A percentile compares a stretch with the other conserved stretches of the same genome.
These are phyloP conservation scores for Bilobella aurantiaca DNA, from an alignment of 1,140 invertebrate species.

Conservation along the genomic window DNA sequence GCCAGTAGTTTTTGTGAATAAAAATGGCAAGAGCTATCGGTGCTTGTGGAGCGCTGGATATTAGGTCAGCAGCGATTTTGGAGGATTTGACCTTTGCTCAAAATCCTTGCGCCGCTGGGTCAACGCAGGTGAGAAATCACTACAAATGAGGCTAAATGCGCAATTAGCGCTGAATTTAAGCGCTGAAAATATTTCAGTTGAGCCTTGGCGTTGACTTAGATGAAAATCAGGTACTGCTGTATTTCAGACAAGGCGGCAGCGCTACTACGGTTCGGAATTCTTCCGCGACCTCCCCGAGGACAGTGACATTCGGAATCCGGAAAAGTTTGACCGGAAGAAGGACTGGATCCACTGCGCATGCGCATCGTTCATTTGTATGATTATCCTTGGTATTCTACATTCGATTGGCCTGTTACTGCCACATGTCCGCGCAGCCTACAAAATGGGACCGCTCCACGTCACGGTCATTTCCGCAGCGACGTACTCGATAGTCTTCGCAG, in stretches of 20 bases:
- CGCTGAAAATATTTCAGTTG: background rate
- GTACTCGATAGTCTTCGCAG: constrained; percentile 1
- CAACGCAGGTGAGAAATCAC: background rate
- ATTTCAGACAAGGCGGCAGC: background rate
- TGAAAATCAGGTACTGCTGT: background rate
- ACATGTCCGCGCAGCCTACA: background rate
- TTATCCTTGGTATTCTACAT: constrained; percentile 11
- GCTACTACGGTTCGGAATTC: background rate
- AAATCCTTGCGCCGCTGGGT: background rate
- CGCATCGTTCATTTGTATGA: background rate
- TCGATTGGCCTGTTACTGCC: constrained; percentile 7
- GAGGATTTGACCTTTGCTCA: background rate
- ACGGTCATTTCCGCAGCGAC: constrained; percentile 3
- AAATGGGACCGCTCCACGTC: constrained; percentile 10
- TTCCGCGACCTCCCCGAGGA: background rate
- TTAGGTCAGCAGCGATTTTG: background rate
- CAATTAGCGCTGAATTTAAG: background rate
- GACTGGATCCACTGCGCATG: constrained; percentile 11
- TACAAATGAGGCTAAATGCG: too few relatives aligned
- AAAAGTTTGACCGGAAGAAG: constrained; percentile 2
- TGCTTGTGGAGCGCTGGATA: background rate
- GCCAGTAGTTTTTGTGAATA: background rate
- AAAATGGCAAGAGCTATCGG: background rate
- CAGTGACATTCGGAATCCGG: background rate
- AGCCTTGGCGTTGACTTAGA: background rate